Percentiles rank a stretch among this genome's conserved stretches.
phyloP scores from a whole-genome alignment of 2,113 vertebrate species.

The Chaetops frenatus region DNA sequence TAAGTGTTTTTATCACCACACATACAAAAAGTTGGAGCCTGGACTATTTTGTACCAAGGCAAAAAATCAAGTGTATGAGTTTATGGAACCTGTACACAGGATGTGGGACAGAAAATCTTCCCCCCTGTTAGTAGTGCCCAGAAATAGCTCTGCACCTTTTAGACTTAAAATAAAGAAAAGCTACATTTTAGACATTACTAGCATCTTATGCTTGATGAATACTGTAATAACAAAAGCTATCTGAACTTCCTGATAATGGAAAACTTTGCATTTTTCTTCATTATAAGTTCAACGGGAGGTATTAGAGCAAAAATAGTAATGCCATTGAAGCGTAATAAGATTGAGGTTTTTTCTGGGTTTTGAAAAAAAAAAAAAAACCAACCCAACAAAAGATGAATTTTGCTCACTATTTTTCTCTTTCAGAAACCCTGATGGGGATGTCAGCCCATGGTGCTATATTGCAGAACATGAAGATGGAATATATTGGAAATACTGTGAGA shows the following conservation, averaged over 20 bases:
- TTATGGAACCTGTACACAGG: neutral
- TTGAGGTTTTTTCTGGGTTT: neutral
- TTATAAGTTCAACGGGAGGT: accelerated
- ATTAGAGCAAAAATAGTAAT: neutral
- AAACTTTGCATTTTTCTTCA: neutral
- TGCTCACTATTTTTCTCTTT: neutral
- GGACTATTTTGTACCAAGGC: neutral
- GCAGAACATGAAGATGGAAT: conserved; percentile 89
- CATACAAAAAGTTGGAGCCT: neutral
- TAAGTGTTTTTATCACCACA: neutral
- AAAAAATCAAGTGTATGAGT: neutral
- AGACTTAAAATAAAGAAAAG: neutral
- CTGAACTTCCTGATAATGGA: neutral
- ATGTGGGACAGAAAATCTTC: neutral
- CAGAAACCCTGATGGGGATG: conserved; percentile 94
- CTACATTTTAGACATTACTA: neutral
- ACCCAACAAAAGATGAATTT: neutral
- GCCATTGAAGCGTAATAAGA: neutral
- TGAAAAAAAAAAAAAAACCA: neutral
- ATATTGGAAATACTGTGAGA: conserved; percentile 97
- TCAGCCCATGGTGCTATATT: conserved; percentile 96
- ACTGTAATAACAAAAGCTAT: neutral
- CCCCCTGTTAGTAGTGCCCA: neutral
- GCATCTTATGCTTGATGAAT: neutral
- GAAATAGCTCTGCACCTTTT: neutral